Conservation (phyloP, 1,140 invertebrate genomes). For the Meloidogyne floridensis region DNA sequence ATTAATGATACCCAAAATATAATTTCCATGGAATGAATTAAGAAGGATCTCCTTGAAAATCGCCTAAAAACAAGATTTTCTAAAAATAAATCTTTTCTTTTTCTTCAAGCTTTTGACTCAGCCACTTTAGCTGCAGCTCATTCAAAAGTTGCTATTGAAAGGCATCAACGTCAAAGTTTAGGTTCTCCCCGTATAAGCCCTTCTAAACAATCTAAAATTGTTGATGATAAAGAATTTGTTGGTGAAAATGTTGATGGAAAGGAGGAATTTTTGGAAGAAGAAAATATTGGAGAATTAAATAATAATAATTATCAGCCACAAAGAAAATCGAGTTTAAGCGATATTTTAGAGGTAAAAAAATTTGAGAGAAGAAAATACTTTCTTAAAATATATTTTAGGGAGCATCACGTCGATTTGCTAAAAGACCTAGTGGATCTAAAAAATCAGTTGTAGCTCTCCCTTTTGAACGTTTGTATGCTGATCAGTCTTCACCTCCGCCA, state of each 20-base stretch:
- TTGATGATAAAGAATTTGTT: background rate
- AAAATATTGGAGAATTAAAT: background rate
- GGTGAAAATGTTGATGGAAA: background rate
- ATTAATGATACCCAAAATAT: background rate
- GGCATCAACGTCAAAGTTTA: conserved; percentile 17
- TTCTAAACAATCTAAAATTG: background rate
- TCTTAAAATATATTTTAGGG: background rate
- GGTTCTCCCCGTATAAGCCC: conserved; percentile 17
- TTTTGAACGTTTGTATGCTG: background rate
- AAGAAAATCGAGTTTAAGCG: background rate
- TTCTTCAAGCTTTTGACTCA: conserved; percentile 19
- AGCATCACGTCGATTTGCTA: background rate
- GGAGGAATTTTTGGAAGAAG: background rate
- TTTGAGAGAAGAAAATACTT: background rate
- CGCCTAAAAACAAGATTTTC: no score
- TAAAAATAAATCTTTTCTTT: background rate
- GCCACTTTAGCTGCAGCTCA: conserved; percentile 26
- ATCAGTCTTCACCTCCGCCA: background rate
- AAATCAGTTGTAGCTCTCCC: conserved; percentile 2
- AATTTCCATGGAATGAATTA: no score
- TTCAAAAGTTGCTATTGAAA: conserved; percentile 23
- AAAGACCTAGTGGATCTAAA: conserved; percentile 2
- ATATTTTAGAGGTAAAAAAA: background rate
- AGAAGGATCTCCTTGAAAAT: no score
- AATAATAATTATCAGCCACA: background rate